phyloP scores from a whole-genome alignment of 2,888 invertebrate species.

The Aricia artaxerxes region DNA sequence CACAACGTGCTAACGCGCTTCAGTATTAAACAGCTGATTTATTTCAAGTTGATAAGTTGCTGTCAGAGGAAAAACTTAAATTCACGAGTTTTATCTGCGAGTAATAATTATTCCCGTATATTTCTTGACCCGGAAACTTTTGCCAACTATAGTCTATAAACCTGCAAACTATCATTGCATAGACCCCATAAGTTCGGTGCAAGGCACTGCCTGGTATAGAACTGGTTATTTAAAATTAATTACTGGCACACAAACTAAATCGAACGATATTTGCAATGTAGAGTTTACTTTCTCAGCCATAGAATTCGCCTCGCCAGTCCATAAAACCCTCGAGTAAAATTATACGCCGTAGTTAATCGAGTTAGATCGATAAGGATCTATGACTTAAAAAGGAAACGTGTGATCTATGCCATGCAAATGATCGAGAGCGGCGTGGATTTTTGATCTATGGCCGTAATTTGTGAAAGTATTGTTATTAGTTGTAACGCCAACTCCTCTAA shows the following conservation, averaged over 20 bases:
- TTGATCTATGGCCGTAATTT: conserved; percentile 8
- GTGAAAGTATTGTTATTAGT: background rate
- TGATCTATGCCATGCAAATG: conserved; percentile 31
- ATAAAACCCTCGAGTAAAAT: conserved; percentile 30
- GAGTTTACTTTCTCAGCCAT: conserved; percentile 51
- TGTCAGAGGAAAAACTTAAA: too few species aligned
- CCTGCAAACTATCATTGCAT: background rate
- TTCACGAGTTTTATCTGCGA: too few species aligned
- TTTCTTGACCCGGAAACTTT: background rate
- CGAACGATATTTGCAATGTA: conserved; percentile 42
- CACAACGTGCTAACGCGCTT: too few species aligned
- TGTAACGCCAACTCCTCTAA: background rate
- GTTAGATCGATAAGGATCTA: conserved; percentile 31
- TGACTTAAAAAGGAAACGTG: conserved; percentile 31
- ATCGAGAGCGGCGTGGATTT: conserved; percentile 5
- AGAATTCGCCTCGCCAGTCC: conserved; percentile 46
- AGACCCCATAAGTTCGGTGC: conserved; percentile 13
- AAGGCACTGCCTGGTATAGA: conserved; percentile 27
- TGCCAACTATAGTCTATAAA: background rate
- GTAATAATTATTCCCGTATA: too few species aligned
- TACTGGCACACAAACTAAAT: conserved; percentile 43
- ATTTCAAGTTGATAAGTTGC: too few species aligned
- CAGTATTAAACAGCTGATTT: too few species aligned
- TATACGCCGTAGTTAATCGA: conserved; percentile 23
- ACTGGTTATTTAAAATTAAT: conserved; percentile 43